Evolutionary conservation across 2,888 invertebrate species (phyloP), one percentile per base, ranked within the genome.

Genomic region (Suillia variegata): DNA sequence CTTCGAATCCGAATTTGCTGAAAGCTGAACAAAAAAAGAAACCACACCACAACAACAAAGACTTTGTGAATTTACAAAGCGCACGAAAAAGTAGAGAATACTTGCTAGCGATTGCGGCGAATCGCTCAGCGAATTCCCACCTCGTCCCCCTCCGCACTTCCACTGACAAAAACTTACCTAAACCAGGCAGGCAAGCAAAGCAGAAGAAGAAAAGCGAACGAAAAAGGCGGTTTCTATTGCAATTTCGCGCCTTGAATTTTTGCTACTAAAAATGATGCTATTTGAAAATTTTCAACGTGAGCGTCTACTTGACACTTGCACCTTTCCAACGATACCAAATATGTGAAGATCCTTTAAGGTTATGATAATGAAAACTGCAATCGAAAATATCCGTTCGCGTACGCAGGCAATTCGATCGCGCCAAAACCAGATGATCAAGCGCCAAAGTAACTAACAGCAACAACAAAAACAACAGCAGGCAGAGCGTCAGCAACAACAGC

Each of bases 401-500:
- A 21, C 33, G 12, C 13, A 24, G 24, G 24, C 22, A 21, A 15
- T 47, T 47, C 10, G n/a, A 68, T 65, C 66, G 68, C 68, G 68
- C 68, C 68, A 68, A 68, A 68, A 68, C 57, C 67, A 67, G 65
- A 68, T 67, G 67, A 67, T 67, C 63, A 61, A 65, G 67, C 68
- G 68, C 65, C 67, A 68, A 67, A 65, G 56, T 59, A 63, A n/a
- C 58, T 56, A 64, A 56, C 34, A 54, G 49, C 52, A 61, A 57
- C 53, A 59, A 54, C 55, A 55, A 45, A 33, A 53, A 56, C 52
- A 59, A 17, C 54, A n/a, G n/a, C n/a, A n/a, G n/a, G n/a, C n/a
- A n/a, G n/a, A n/a, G n/a, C n/a, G n/a, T n/a, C n/a, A n/a, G n/a
- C n/a, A 59, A 49, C 56, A 52, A 17, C 34, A 49, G 26, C 51